Evolutionary conservation across 2,113 vertebrate genomes (phyloP), one percentile per base, ranked within the genome.

Genomic region (Okapia johnstoni): DNA sequence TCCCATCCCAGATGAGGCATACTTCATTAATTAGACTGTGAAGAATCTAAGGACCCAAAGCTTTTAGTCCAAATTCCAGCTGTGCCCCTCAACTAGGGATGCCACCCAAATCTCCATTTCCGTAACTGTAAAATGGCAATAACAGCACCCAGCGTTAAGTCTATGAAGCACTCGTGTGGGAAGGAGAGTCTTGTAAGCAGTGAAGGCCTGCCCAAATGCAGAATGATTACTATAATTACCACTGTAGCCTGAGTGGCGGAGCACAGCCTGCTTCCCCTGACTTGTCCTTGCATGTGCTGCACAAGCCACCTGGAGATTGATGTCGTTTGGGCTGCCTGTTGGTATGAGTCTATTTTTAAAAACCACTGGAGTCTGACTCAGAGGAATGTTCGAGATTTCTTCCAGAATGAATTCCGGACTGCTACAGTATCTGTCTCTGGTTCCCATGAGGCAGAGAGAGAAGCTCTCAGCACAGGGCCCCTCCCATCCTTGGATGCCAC

Each of bases 291-390:
- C 8, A 0, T 23, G 60, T 5, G 40, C 33, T 77, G 66, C 66
- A n/a, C 46, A 26, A 33, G 73, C 52, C 0, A 2, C 63, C 94
- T 76, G 43, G 36, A 66, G 58, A 36, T 8, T 60, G 73, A 89
- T n/a, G 87, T 2, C 10, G 28, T 80, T 30, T 73, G 25, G 50
- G 88, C 85, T 55, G 58, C 87, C 92, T 33, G n/a, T 95, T 96
- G 95, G 81, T 83, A 85, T 73, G 52, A 95, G 93, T 36, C 96
- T 94, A 84, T 97, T 97, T 97, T 95, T 95, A 88, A 96, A 97
- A 96, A 90, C 21, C 92, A 57, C 3, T 50, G 21, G 58, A 92
- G 73, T 93, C 84, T 98, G 96, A 97, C 85, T 96, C 96, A 40
- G 73, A 96, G 57, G 93, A 98, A 95, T 94, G 94, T 93, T 93